Conservation (phyloP, 2,797 vertebrate genomes). For the Streptopelia turtur region DNA sequence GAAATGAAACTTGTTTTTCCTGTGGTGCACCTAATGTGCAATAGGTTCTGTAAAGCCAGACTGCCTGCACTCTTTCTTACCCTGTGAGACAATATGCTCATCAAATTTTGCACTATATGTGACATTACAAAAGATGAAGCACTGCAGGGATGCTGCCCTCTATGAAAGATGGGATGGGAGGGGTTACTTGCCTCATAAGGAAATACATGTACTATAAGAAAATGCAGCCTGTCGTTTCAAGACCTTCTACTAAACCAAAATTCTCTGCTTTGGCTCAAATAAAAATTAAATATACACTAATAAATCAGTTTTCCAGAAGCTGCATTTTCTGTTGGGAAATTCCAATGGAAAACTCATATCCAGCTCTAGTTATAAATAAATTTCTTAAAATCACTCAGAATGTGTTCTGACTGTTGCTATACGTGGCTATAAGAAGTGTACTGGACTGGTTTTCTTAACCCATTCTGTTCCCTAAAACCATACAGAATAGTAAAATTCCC, state of each 20-base stretch:
- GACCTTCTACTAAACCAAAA: background rate
- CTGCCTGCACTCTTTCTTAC: fast-evolving
- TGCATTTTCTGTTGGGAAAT: background rate
- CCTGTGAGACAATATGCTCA: background rate
- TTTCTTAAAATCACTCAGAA: background rate
- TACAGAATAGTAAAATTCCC: background rate
- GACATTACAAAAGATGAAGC: background rate
- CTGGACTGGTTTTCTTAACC: fast-evolving
- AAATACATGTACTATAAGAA: background rate
- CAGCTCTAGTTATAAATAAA: background rate
- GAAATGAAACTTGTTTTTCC: background rate
- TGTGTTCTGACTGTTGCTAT: background rate
- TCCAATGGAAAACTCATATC: background rate
- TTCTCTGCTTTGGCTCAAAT: background rate
- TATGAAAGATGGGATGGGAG: background rate
- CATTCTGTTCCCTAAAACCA: background rate
- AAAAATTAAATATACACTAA: background rate
- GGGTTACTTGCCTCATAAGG: background rate
- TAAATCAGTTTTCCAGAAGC: background rate
- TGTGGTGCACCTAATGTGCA: background rate
- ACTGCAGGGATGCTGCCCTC: background rate
- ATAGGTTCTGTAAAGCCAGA: background rate
- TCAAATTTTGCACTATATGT: background rate
- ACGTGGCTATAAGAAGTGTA: background rate
- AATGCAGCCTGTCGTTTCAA: background rate